Evolutionary conservation across 2,797 vertebrate species (phyloP), one percentile per base, ranked within the genome.

Genomic region (Sebastiscus albofasciatus): DNA sequence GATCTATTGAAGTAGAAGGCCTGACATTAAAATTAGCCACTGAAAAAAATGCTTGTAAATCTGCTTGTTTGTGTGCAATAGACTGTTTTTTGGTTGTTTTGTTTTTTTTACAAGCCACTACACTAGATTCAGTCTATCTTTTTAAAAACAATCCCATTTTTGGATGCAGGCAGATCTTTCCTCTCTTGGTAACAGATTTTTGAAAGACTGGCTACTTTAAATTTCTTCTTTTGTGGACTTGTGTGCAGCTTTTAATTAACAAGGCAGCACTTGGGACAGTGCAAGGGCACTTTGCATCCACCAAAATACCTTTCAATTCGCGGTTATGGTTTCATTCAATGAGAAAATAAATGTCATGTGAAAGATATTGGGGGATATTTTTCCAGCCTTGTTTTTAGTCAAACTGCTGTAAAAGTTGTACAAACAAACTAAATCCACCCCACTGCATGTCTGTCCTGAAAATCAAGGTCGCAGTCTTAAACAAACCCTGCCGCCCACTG

Each of bases 1-100:
- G 31, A 99, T 86, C 98, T 99, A 68, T 31, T 7, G 2, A 39
- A 18, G 65, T 2, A 77, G 22, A 60, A 39, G 9, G 29, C 10
- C 11, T 29, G 16, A 42, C 0, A n/a, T 71, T 39, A 42, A 59
- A 58, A 75, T 16, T 2, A 62, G 20, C 12, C 18, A n/a, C 2
- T 14, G 18, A 29, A 33, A 73, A 20, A 62, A 33, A 27, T 14
- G 8, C 18, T 54, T 59, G 10, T 2, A 24, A 13, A 27, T 55
- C 3, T 27, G 42, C 2, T 31, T 39, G 6, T 26, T 10, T 79
- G 2, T 67, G 18, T 52, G 33, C 33, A 27, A 22, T 13, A 2
- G 20, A 22, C n/a, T n/a, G n/a, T n/a, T n/a, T n/a, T 24, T 24
- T 24, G 24, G 24, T 24, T 24, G 24, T 24, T 24, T 24, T 26